A percentile compares a stretch with the other conserved stretches of the same genome.
Conservation (phyloP, 2,888 invertebrate species). For the Drosophila aldrichi region DNA sequence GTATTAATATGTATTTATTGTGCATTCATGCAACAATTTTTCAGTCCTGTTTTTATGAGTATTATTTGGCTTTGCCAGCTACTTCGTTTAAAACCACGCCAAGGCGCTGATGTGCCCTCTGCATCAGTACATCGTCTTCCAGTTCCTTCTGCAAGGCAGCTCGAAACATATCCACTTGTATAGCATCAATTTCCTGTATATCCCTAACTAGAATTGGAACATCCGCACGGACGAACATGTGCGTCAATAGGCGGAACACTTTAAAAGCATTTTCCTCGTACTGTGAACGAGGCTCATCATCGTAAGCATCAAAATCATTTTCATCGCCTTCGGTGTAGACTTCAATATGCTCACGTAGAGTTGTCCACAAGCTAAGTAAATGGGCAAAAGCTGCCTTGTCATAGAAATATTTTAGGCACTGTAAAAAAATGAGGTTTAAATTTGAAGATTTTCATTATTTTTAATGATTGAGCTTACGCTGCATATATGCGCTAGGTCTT, state of each 20-base stretch:
- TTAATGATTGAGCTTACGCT: constrained; percentile 51
- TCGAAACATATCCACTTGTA: constrained; percentile 44
- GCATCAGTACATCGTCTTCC: constrained; percentile 55
- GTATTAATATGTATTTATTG: constrained; percentile 32
- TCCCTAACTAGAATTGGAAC: constrained; percentile 26
- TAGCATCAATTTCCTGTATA: constrained; percentile 45
- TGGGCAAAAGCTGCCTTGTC: constrained; percentile 78
- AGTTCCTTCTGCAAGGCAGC: constrained; percentile 49
- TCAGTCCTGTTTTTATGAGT: constrained; percentile 66
- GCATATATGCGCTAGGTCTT: constrained; percentile 82
- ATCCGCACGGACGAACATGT: constrained; percentile 48
- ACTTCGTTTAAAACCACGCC: constrained; percentile 44
- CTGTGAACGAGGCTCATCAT: constrained; percentile 69
- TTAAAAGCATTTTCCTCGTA: constrained; percentile 62
- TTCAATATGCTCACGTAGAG: constrained; percentile 55
- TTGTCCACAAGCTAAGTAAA: constrained; percentile 80
- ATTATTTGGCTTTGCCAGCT: constrained; percentile 66
- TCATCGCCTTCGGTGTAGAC: constrained; percentile 44
- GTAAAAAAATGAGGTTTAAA: constrained; percentile 15
- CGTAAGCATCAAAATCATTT: constrained; percentile 73
- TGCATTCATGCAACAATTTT: constrained; percentile 57
- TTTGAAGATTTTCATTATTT: neutral
- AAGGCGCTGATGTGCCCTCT: constrained; percentile 55
- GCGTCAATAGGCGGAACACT: constrained; percentile 56
- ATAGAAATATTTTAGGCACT: constrained; percentile 83